Evolutionary conservation across 1,140 invertebrate species (phyloP).

Genomic region (Diabrotica undecimpunctata): DNA sequence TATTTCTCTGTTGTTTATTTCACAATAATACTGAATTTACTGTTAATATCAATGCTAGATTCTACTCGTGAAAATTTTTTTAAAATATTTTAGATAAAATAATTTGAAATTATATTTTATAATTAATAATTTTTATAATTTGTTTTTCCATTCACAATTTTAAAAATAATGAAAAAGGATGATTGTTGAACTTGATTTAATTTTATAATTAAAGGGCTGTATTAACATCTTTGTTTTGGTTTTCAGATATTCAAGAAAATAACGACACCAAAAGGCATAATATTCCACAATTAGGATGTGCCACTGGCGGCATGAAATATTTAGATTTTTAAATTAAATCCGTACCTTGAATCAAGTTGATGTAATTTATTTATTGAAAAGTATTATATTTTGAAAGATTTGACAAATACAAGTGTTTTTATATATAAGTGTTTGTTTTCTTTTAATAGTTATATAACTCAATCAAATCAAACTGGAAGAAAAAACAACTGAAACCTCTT

Average conservation of each 20-base stretch:
- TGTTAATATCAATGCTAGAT: too few relatives aligned
- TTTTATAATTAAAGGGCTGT: neutral
- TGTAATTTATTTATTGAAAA: constrained; percentile 37
- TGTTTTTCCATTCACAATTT: too few relatives aligned
- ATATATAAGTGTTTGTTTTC: neutral
- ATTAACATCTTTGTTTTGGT: constrained; percentile 10
- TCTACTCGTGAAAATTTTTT: too few relatives aligned
- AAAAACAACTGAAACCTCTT: too few relatives aligned
- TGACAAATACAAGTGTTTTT: constrained; percentile 25
- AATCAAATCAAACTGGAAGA: too few relatives aligned
- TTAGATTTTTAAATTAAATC: constrained; percentile 55
- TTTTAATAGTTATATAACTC: too few relatives aligned
- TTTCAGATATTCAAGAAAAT: constrained; percentile 63
- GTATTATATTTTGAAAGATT: constrained; percentile 31
- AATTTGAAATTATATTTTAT: neutral
- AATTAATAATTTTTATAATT: too few relatives aligned
- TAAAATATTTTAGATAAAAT: too few relatives aligned
- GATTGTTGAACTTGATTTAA: neutral
- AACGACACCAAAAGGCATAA: constrained; percentile 67
- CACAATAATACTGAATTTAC: neutral
- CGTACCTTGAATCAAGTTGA: constrained; percentile 27
- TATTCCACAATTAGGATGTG: constrained; percentile 45
- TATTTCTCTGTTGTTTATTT: neutral
- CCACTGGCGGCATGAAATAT: constrained; percentile 50
- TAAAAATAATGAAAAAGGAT: neutral